Evolutionary conservation across 2,113 vertebrate species (phyloP), one percentile per base, ranked within the genome.

Genomic region (Elgaria multicarinata): DNA sequence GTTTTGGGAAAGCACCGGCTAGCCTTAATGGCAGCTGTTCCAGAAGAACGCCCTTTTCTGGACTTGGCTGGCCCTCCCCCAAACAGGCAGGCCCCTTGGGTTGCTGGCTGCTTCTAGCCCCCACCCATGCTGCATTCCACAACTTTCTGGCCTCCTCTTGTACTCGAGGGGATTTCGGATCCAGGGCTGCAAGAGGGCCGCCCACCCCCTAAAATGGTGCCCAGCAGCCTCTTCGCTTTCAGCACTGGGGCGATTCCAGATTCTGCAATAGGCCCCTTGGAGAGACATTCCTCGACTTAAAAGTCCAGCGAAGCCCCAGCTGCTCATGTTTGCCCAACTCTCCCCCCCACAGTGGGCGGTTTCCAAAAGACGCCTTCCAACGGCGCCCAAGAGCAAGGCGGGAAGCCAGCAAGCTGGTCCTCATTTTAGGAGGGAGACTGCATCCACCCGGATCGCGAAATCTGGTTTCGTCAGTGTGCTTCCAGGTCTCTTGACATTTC

Each of bases 101-200:
- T n/a, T n/a, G n/a, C n/a, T n/a, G n/a, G n/a, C 50, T 12, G 50
- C 50, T 10, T 10, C 50, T 50, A 14, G 0, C 1, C 1, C 10
- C 50, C 31, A 2, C 42, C 8, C 6, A 6, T 66, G 2, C 24
- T 31, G 36, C 10, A 6, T 26, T 22, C 31, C 39, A 24, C 3
- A 3, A 26, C 33, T 62, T 7, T 18, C 24, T 28, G 0, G 0
- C 0, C 0, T 9, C 46, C 53, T 39, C 0, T 22, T 28, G 5
- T 75, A n/a, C 85, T 44, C 58, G 50, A 24, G 0, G 0, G 22
- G 31, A 75, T 53, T 85, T 81, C 74, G 55, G 36, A 71, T 53
- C 76, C 6, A 16, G 5, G 26, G 28, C 12, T 33, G 26, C 77
- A 53, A n/a, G 31, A 53, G 31, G 3, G n/a, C n/a, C n/a, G n/a